Evolutionary conservation across 2,888 invertebrate species (phyloP).

Genomic region (Hoplodrina blanda): DNA sequence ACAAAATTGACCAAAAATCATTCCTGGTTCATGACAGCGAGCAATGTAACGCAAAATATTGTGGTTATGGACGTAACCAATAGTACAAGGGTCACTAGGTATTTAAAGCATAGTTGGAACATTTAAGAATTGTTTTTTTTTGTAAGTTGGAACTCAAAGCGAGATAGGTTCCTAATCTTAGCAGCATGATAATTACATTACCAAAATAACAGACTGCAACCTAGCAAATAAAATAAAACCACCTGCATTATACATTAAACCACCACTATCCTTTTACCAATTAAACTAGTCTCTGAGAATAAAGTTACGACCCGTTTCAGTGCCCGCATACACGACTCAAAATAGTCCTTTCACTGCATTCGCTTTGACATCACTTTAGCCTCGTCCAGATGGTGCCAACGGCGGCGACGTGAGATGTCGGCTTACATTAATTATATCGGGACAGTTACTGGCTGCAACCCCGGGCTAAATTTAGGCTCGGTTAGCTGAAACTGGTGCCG

Average conservation of each 20-base stretch:
- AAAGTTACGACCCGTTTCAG: slow-evolving; percentile 23
- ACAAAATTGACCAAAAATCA: too few relatives aligned
- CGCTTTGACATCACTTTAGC: slow-evolving; percentile 58
- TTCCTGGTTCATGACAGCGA: too few relatives aligned
- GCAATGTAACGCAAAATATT: too few relatives aligned
- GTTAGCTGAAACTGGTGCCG: slow-evolving; percentile 31
- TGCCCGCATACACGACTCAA: slow-evolving; percentile 41
- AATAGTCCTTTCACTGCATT: slow-evolving; percentile 56
- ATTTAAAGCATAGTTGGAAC: too few relatives aligned
- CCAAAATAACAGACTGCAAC: too few relatives aligned
- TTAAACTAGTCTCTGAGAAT: not conserved
- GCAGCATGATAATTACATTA: too few relatives aligned
- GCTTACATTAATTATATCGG: slow-evolving; percentile 63
- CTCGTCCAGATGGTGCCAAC: slow-evolving; percentile 55
- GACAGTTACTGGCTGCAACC: slow-evolving; percentile 44
- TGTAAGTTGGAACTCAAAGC: too few relatives aligned
- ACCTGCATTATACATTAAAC: not conserved
- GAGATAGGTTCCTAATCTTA: too few relatives aligned
- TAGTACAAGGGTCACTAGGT: too few relatives aligned
- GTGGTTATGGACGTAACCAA: too few relatives aligned
- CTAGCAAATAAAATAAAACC: not conserved
- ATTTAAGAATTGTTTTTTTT: too few relatives aligned
- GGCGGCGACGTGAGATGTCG: slow-evolving; percentile 52
- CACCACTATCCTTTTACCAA: not conserved
- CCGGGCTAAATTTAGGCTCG: slow-evolving; percentile 46